These are phyloP conservation scores for Drosophila diplacantha DNA, from an alignment of 2,888 invertebrate genomes.

Conservation along the genomic window DNA sequence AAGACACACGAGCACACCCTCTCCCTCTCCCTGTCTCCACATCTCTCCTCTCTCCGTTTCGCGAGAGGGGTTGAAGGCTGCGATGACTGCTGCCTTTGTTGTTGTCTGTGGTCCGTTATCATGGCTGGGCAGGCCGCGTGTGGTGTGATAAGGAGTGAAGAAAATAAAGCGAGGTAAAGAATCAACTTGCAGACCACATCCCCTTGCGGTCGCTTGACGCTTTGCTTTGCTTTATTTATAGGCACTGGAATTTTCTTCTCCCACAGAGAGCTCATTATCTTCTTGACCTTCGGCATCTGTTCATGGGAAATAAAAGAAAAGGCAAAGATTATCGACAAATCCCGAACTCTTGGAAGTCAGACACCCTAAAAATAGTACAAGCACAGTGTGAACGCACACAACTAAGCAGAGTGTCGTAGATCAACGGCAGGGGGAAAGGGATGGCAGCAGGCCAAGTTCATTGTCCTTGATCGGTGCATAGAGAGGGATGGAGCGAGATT, in stretches of 20 bases:
- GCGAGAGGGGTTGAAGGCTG: constrained; percentile 17
- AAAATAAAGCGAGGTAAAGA: constrained; percentile 14
- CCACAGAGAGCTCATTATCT: constrained; percentile 27
- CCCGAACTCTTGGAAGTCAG: constrained; percentile 19
- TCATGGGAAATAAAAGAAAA: constrained; percentile 10
- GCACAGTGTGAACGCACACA: constrained; percentile 4
- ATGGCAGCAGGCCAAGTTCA: constrained; percentile 20
- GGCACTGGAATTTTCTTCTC: constrained; percentile 29
- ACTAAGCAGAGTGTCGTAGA: constrained; percentile 18
- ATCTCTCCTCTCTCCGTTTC: not conserved
- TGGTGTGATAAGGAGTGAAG: constrained; percentile 14
- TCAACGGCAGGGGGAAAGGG: constrained; percentile 14
- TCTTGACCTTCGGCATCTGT: constrained; percentile 25
- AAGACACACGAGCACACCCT: not conserved
- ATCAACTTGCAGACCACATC: constrained; percentile 28
- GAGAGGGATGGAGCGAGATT: constrained; percentile 11
- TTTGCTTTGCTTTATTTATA: constrained; percentile 18
- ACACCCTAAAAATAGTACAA: constrained; percentile 37
- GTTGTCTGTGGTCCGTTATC: constrained; percentile 43
- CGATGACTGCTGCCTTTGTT: not conserved
- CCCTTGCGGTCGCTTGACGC: constrained; percentile 11
- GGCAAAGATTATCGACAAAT: constrained; percentile 16
- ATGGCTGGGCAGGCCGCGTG: not conserved
- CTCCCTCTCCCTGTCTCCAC: not conserved
- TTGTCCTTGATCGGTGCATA: constrained; percentile 28